Conservation (phyloP, 1,140 invertebrate species). For the Holcopasites calliopsidis region DNA sequence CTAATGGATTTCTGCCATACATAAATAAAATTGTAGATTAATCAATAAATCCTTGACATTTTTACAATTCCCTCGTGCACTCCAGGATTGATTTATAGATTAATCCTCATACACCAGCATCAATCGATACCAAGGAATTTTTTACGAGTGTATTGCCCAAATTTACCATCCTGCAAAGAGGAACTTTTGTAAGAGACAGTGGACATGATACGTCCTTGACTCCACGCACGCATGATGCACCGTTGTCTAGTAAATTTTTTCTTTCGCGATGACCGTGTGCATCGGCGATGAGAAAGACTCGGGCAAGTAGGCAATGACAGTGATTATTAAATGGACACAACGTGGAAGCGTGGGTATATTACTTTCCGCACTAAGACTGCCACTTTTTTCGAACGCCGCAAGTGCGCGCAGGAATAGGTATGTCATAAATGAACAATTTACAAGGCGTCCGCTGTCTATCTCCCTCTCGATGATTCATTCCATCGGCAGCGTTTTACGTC, state of each 20-base stretch:
- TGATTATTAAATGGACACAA: slow-evolving; percentile 6
- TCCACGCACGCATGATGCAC: slow-evolving; percentile 10
- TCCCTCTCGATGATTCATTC: slow-evolving; percentile 2
- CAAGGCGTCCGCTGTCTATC: background rate
- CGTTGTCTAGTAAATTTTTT: slow-evolving; percentile 39
- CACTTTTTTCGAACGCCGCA: slow-evolving; percentile 32
- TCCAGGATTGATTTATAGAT: too few relatives aligned
- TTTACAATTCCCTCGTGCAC: too few relatives aligned
- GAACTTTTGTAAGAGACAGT: slow-evolving; percentile 1
- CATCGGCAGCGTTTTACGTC: background rate
- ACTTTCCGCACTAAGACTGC: background rate
- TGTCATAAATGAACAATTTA: background rate
- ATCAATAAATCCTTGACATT: too few relatives aligned
- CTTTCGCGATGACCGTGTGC: slow-evolving; percentile 1
- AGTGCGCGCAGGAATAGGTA: background rate
- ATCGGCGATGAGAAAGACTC: background rate
- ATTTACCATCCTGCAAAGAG: background rate
- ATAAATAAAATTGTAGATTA: too few relatives aligned
- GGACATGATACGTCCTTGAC: slow-evolving; percentile 38
- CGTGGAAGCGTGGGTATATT: background rate
- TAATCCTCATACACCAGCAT: too few relatives aligned
- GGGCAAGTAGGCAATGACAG: slow-evolving; percentile 5
- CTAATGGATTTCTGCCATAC: too few relatives aligned
- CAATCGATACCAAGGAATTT: background rate
- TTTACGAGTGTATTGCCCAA: background rate